phyloP scores from a whole-genome alignment of 2,113 vertebrate species.

The Oplegnathus fasciatus region DNA sequence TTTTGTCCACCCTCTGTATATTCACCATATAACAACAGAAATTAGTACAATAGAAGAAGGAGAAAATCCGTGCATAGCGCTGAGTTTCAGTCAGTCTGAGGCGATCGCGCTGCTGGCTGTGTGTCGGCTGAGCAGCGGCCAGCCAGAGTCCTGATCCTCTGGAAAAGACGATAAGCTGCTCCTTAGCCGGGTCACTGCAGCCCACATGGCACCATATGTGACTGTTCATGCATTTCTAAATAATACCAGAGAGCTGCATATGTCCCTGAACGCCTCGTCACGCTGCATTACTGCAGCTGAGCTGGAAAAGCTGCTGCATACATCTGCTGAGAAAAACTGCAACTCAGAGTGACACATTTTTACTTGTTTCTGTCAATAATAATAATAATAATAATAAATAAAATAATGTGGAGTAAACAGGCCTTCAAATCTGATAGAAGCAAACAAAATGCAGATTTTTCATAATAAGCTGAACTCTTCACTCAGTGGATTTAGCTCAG shows the following conservation, averaged over 20 bases:
- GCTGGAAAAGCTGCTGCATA: conserved; percentile 15
- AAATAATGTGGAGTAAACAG: neutral
- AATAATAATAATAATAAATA: too few relatives aligned
- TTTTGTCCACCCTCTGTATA: neutral
- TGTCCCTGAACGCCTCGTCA: conserved; percentile 52
- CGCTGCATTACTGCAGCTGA: conserved; percentile 6
- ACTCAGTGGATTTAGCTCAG: too few relatives aligned
- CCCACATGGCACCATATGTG: conserved; percentile 73
- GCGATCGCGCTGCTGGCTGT: neutral
- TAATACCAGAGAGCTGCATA: conserved; percentile 53
- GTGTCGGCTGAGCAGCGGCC: conserved; percentile 36
- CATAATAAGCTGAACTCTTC: neutral
- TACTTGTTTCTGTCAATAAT: neutral
- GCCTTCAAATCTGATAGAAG: neutral
- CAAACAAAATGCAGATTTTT: neutral
- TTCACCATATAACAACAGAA: neutral
- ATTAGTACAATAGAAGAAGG: neutral
- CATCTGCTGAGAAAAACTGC: conserved; percentile 8
- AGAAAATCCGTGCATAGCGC: neutral
- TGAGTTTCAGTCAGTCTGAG: neutral
- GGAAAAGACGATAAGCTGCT: conserved; percentile 80
- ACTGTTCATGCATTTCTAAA: conserved; percentile 66
- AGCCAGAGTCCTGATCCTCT: conserved; percentile 68
- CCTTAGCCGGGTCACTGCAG: conserved; percentile 70
- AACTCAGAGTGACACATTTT: neutral